Conservation (phyloP, 1,140 invertebrate genomes). For the Drosophila micromelanica region DNA sequence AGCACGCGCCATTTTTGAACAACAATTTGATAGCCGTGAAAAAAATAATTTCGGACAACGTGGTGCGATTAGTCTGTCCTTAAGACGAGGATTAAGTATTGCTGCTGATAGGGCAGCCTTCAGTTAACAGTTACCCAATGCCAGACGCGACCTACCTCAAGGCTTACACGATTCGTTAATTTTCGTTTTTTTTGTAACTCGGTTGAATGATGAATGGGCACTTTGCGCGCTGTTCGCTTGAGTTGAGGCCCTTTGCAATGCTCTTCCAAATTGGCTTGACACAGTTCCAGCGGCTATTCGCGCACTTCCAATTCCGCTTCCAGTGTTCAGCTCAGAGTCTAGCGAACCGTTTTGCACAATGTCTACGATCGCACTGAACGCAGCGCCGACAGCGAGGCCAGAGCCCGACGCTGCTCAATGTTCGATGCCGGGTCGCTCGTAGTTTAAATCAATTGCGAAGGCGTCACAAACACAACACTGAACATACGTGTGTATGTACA, state of each 20-base stretch:
- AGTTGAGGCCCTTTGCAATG: constrained; percentile 32
- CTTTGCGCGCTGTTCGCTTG: background rate
- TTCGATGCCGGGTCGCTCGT: constrained; percentile 41
- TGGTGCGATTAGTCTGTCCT: constrained; percentile 22
- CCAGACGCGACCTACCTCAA: constrained; percentile 40
- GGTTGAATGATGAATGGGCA: constrained; percentile 3
- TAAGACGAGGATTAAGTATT: background rate
- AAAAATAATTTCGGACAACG: constrained; percentile 12
- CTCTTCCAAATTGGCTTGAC: constrained; percentile 34
- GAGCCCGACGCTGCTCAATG: constrained; percentile 9
- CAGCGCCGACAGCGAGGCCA: constrained; percentile 6
- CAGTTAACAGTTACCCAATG: background rate
- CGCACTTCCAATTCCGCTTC: constrained; percentile 12
- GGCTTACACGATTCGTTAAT: background rate
- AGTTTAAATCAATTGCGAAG: constrained; percentile 75
- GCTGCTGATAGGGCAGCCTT: constrained; percentile 15
- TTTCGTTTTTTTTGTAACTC: background rate
- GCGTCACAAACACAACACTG: constrained; percentile 44
- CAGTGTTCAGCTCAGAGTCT: constrained; percentile 16
- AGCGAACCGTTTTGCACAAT: constrained; percentile 67
- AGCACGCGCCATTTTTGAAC: constrained; percentile 49
- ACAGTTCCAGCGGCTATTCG: constrained; percentile 30
- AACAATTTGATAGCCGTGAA: constrained; percentile 15
- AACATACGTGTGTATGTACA: background rate
- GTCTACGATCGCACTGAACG: constrained; percentile 73